These are phyloP conservation scores for Tetragonula clypearis DNA, from an alignment of 1,140 invertebrate species.

Conservation along the genomic window DNA sequence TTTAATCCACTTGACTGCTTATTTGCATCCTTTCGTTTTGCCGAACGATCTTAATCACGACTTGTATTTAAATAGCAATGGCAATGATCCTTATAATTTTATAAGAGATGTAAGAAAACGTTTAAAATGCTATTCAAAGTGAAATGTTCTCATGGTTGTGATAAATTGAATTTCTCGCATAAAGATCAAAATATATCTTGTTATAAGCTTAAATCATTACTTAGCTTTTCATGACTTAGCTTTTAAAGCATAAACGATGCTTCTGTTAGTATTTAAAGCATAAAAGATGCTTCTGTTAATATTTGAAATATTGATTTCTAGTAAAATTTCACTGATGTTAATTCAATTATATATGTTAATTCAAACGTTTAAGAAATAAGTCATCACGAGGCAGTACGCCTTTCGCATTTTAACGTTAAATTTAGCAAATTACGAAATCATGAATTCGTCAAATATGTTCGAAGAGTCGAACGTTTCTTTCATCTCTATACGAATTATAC, in stretches of 20 bases:
- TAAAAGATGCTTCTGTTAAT: neutral
- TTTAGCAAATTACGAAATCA: neutral
- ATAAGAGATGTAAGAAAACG: neutral
- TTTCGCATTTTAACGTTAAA: neutral
- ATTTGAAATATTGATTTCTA: neutral
- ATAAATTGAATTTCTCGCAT: neutral
- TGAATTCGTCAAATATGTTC: neutral
- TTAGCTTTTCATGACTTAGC: too few species aligned
- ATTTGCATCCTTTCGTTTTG: neutral
- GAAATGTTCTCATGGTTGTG: neutral
- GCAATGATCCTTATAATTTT: neutral
- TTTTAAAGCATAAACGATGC: neutral
- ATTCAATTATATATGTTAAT: too few species aligned
- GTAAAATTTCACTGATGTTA: neutral
- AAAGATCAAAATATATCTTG: too few species aligned
- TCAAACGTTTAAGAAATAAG: too few species aligned
- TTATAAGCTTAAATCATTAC: neutral
- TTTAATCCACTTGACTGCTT: constrained; percentile 11
- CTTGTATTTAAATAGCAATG: neutral
- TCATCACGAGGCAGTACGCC: too few species aligned
- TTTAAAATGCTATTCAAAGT: neutral
- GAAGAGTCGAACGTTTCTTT: neutral
- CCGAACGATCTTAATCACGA: neutral
- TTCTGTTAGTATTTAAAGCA: neutral
- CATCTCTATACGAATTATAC: neutral